phyloP scores from a whole-genome alignment of 2,888 invertebrate genomes.

The Campopleginae sp. region DNA sequence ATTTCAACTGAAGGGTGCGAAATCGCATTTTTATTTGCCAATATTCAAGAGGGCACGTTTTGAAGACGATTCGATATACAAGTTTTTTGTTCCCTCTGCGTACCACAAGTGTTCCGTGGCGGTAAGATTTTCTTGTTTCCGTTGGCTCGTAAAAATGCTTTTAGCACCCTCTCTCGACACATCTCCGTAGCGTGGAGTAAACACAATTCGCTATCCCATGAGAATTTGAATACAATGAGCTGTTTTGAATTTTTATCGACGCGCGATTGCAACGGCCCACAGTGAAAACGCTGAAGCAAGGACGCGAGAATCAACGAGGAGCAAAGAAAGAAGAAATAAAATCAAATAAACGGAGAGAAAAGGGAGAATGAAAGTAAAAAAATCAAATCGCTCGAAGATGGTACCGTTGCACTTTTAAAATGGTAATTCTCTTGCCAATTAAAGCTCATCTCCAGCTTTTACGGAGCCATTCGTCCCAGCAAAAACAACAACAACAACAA shows the following conservation, averaged over 20 bases:
- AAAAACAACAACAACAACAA: neutral
- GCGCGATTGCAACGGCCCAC: slow-evolving; percentile 70
- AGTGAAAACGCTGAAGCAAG: slow-evolving; percentile 26
- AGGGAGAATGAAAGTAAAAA: slow-evolving; percentile 19
- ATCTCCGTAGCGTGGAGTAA: slow-evolving; percentile 44
- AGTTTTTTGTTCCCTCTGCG: slow-evolving; percentile 9
- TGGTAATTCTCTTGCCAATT: slow-evolving; percentile 61
- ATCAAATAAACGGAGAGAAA: neutral
- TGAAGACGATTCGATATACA: slow-evolving; percentile 18
- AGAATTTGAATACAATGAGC: slow-evolving; percentile 83
- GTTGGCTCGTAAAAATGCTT: slow-evolving; percentile 45
- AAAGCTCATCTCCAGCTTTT: slow-evolving; percentile 48
- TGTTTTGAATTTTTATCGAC: slow-evolving; percentile 82
- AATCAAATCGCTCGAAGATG: slow-evolving; percentile 12
- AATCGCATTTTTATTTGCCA: neutral
- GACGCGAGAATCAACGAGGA: slow-evolving; percentile 21
- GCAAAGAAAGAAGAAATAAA: slow-evolving; percentile 18
- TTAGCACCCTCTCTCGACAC: slow-evolving; percentile 43
- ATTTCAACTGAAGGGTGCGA: neutral
- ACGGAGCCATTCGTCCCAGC: slow-evolving; percentile 40
- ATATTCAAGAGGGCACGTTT: slow-evolving; percentile 21
- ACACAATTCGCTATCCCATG: slow-evolving; percentile 66
- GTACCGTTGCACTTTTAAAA: slow-evolving; percentile 46
- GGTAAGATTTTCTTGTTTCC: slow-evolving; percentile 28
- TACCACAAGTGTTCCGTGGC: slow-evolving; percentile 27